Base-by-base conservation (phyloP, 2,888 invertebrate genomes). In the Parnassius orleans region DNA sequence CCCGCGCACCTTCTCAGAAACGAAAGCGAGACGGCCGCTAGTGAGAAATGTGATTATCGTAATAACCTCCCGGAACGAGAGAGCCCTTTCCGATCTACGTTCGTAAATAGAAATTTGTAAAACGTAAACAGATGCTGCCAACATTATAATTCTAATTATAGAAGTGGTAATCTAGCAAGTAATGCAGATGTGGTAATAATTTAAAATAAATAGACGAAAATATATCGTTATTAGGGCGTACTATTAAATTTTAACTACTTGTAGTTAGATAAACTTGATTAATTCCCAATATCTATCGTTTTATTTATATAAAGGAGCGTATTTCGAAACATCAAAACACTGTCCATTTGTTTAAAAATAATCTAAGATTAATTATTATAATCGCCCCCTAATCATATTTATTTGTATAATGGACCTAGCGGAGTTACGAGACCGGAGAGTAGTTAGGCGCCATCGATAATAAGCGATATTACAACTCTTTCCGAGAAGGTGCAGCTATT, bases 31-130 rank as follows among this genome's bases (percentile, higher is more conserved):
- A 85, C 84, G 85, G 82, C 74, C 78, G 72, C 82, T 87, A 84
- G 87, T 84, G 80, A 83, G 88, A 89, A 90, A 85, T 79, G 81
- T 82, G 84, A 90, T 90, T 89, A 90, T 83, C 81, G 86, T 89
- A 89, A 90, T 85, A 87, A 86, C 82, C 85, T 86, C 86, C 83
- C 79, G 83, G 85, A 86, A 88, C 79, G 79, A 75, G 77, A 75
- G 66, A 67, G 79, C 78, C 79, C 79, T 84, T 83, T 81, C 83
- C 83, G 84, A 86, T 83, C 77, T 75, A 43, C 44, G 77, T 77
- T 80, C 76, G 75, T 77, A 76, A 79, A 80, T 79, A 80, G 69
- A 76, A 74, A 74, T 68, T 71, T 66, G 68, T 71, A 69, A 56
- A 57, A 59, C 63, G 48, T 54, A 55, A 55, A 55, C 59, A 61